phyloP scores from a whole-genome alignment of 2,888 invertebrate genomes.

The Ectemnius cavifrons region DNA sequence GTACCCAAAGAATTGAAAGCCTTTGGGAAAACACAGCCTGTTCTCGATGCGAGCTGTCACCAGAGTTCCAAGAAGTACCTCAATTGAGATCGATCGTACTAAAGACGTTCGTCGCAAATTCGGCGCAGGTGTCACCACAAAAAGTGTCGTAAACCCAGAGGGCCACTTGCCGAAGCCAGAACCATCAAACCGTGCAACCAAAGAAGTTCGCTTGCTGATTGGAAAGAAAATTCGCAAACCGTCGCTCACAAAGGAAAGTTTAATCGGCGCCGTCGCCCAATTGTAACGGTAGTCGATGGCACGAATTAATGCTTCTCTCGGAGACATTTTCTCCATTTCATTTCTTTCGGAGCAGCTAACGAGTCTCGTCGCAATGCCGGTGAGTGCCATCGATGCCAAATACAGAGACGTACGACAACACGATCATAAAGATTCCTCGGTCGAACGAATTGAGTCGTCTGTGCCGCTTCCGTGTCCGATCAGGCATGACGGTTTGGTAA shows the following conservation, averaged over 20 bases:
- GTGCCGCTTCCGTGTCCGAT: slow-evolving; percentile 37
- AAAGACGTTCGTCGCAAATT: slow-evolving; percentile 6
- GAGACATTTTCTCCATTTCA: slow-evolving; percentile 33
- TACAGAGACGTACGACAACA: slow-evolving; percentile 44
- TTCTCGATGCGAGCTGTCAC: slow-evolving; percentile 27
- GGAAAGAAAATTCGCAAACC: slow-evolving; percentile 15
- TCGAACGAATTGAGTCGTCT: slow-evolving; percentile 54
- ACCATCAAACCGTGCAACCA: not conserved
- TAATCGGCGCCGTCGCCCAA: slow-evolving; percentile 15
- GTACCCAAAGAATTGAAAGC: not conserved
- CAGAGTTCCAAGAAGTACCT: slow-evolving; percentile 22
- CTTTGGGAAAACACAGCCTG: not conserved
- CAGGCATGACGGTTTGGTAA: slow-evolving; percentile 53
- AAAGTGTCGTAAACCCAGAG: slow-evolving; percentile 41
- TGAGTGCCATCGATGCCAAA: slow-evolving; percentile 34
- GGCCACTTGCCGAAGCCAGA: slow-evolving; percentile 18
- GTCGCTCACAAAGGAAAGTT: slow-evolving; percentile 39
- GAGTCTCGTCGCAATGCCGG: slow-evolving; percentile 31
- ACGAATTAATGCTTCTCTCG: slow-evolving; percentile 49
- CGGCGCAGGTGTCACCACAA: slow-evolving; percentile 33
- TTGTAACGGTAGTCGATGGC: slow-evolving; percentile 12
- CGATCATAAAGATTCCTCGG: slow-evolving; percentile 52
- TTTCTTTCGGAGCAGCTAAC: slow-evolving; percentile 41
- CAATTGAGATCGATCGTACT: slow-evolving; percentile 46
- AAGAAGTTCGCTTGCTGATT: not conserved